Base-by-base conservation (phyloP, 2,797 vertebrate genomes). In the Periophthalmus magnuspinnatus region DNA sequence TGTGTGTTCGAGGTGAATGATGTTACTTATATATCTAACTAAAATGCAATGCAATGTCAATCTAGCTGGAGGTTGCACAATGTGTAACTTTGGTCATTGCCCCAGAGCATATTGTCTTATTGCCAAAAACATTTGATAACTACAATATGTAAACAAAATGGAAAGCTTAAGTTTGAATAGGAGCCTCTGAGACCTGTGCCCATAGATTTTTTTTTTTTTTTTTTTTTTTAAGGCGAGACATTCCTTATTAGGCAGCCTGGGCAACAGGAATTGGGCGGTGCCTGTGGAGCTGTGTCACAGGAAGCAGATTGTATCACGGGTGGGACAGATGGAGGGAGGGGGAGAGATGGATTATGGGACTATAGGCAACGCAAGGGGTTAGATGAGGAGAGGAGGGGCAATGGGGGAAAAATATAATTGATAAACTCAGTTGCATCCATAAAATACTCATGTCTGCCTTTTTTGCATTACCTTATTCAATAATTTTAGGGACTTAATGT, bases 261-360 rank as follows among this genome's bases (percentile, higher is more conserved):
- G 82, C 78, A 89, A 82, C 90, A 93, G 93, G 93, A 94, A 93
- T 90, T 91, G 78, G 90, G 89, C 65, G 87, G 86, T 80, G 81
- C 80, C 79, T 78, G 81, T 75, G 76, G 55, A 81, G 83, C 85
- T 84, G 78, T 91, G 90, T 93, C 91, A 93, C 86, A 86, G 93
- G 93, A 94, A 93, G 75, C 88, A 90, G 93, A 93, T 93, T 91
- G 85, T 92, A 91, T 93, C 91, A 79, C 41, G 57, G 82, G 81
- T 56, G 52, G 64, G 84, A 89, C 86, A 90, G 90, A 89, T 89
- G 87, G 85, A 79, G 79, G 76, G 81, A 81, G 85, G 77, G 78
- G 82, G 83, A 75, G 78, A 80, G 71, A 81, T 88, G 85, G 81
- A 90, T 87, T 86, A 90, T 63, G 69, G 75, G 68, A 82, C 81